Evolutionary conservation across 2,113 vertebrate genomes (phyloP).

Genomic region (Pterocles gutturalis): DNA sequence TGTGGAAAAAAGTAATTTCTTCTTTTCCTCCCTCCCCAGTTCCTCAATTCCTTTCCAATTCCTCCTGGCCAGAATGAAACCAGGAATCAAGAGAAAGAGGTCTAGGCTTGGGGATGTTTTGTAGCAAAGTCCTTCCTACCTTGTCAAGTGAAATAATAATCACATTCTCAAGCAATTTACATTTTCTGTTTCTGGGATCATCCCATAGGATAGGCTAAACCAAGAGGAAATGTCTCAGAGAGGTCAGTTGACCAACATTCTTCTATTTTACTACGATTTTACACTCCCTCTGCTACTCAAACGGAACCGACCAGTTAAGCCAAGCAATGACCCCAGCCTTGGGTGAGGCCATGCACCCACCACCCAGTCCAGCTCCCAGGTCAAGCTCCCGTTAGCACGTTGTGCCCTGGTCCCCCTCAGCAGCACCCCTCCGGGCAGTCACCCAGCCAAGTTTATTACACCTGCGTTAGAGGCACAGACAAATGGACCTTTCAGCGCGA

Average conservation of each 20-base stretch:
- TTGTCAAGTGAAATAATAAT: neutral
- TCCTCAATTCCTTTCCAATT: neutral
- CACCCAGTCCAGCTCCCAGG: neutral
- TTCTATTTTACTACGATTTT: neutral
- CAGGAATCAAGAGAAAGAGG: neutral
- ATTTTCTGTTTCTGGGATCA: neutral
- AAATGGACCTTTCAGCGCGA: neutral
- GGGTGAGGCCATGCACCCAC: neutral
- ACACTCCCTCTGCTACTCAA: neutral
- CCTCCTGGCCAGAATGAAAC: neutral
- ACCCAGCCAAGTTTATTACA: neutral
- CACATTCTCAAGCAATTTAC: neutral
- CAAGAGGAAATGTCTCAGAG: neutral
- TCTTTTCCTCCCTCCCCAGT: neutral
- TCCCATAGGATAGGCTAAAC: neutral
- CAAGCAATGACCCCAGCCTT: neutral
- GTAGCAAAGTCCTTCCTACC: neutral
- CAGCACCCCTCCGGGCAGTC: neutral
- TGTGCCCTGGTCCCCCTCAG: no score
- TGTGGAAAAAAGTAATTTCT: neutral
- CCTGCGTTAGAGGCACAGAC: neutral
- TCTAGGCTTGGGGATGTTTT: neutral
- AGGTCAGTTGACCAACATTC: neutral
- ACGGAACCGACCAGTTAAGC: accelerated
- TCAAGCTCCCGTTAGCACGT: neutral